Conservation (phyloP, 2,888 invertebrate species). For the Ectemnius continuus region DNA sequence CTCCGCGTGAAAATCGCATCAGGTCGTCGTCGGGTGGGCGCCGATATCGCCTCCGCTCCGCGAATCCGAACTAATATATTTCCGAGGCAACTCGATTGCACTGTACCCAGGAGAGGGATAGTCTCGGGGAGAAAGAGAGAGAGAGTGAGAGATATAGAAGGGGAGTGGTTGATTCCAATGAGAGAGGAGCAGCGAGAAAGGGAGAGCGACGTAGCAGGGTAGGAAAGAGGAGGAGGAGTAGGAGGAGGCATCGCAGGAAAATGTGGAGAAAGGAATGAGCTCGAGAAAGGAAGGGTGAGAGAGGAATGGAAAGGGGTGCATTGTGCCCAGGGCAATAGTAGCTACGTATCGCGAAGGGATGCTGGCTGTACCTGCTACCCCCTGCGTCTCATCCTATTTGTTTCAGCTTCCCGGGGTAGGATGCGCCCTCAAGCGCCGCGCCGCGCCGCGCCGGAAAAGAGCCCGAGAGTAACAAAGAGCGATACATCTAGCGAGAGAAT, state of each 20-base stretch:
- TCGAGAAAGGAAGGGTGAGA: slow-evolving; percentile 11
- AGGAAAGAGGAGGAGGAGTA: slow-evolving; percentile 10
- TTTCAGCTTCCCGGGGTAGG: slow-evolving; percentile 61
- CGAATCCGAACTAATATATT: slow-evolving; percentile 71
- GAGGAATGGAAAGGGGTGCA: slow-evolving; percentile 51
- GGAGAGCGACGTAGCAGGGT: background rate
- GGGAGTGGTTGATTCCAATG: background rate
- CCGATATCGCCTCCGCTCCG: slow-evolving; percentile 61
- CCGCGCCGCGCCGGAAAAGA: slow-evolving; percentile 33
- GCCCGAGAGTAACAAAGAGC: slow-evolving; percentile 13
- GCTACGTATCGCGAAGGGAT: slow-evolving; percentile 59
- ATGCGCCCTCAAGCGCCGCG: slow-evolving; percentile 57
- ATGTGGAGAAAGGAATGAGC: slow-evolving; percentile 28
- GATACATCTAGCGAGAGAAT: background rate
- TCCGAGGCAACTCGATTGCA: slow-evolving; percentile 68
- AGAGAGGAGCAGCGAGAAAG: slow-evolving; percentile 11
- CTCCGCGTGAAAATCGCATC: slow-evolving; percentile 65
- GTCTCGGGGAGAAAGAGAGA: slow-evolving; percentile 27
- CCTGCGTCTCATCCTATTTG: slow-evolving; percentile 67
- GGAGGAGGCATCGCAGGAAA: slow-evolving; percentile 16
- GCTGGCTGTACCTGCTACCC: slow-evolving; percentile 52
- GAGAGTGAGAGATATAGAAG: slow-evolving; percentile 13
- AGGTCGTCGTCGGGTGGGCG: slow-evolving; percentile 48
- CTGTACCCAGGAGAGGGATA: slow-evolving; percentile 42
- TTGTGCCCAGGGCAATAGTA: slow-evolving; percentile 63